Evolutionary conservation across 2,113 vertebrate species (phyloP), one percentile per base, ranked within the genome.

Genomic region (Baryphthengus martii): DNA sequence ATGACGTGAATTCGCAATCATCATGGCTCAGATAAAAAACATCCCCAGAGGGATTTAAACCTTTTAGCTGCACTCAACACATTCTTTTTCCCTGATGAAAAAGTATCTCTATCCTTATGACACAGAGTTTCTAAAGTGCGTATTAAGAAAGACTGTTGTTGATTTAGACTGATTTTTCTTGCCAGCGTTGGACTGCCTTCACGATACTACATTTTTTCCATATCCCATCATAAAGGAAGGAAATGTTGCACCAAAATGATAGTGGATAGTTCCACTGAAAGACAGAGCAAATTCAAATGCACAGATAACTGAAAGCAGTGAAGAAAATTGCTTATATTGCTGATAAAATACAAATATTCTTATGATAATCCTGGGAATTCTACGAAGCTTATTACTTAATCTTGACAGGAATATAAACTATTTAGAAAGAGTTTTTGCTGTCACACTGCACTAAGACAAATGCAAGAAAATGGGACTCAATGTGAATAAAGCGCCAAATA

Each of bases 81-180:
- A 2, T 55, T 70, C 66, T 62, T 70, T 75, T 72, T 18, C 5
- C 55, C 56, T 37, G 44, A 81, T 95, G 83, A 95, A 87, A 81
- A 88, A 84, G 17, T 74, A 80, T 84, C 66, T 86, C 71, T 75
- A 45, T 55, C 70, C 70, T 89, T 85, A 77, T 72, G 80, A 94
- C 76, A 96, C 40, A 68, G 50, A 89, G 31, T 89, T 95, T 95
- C 84, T 96, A 85, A 89, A 91, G 56, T 67, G 55, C 45, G 11
- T 29, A 81, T 85, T 97, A 89, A 95, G 72, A 90, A 39, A 74
- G 81, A 21, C 86, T 92, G 83, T 73, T 91, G 77, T 92, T 93
- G 79, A 89, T 96, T 93, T 89, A 88, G 78, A 55, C 78, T 65
- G 68, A 94, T 77, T 90, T 90, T 81, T 72, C 92, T 95, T 96